Evolutionary conservation across 2,888 invertebrate species (phyloP).

Genomic region (Sarcophaga subvicina): DNA sequence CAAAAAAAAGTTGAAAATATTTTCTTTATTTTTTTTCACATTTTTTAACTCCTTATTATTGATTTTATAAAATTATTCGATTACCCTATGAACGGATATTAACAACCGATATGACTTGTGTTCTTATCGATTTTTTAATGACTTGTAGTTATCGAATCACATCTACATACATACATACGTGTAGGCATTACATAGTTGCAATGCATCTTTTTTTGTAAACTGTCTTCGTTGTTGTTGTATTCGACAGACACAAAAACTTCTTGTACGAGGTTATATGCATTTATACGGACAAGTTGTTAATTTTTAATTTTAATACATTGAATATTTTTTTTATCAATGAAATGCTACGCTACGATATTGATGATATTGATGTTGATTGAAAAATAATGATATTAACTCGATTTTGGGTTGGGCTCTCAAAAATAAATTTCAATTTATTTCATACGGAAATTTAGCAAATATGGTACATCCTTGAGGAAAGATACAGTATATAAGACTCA

Average conservation of each 20-base stretch:
- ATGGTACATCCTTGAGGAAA: slow-evolving; percentile 35
- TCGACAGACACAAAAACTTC: background rate
- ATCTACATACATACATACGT: background rate
- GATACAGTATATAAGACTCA: background rate
- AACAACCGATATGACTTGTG: no score
- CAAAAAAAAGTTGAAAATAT: no score
- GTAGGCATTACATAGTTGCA: background rate
- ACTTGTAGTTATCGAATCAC: background rate
- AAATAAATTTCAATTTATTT: slow-evolving; percentile 64
- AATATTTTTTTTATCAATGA: slow-evolving; percentile 20
- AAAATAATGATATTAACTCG: slow-evolving; percentile 42
- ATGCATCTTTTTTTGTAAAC: background rate
- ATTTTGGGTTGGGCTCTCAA: slow-evolving; percentile 58
- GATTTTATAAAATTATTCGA: no score
- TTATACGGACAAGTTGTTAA: slow-evolving; percentile 13
- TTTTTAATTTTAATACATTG: slow-evolving; percentile 53
- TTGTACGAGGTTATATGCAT: background rate
- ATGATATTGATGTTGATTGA: slow-evolving; percentile 61
- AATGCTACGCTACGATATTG: slow-evolving; percentile 8
- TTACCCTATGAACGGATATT: no score
- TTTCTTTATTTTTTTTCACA: no score
- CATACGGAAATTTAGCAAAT: no score
- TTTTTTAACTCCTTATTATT: no score
- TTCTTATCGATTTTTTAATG: no score
- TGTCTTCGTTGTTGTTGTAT: slow-evolving; percentile 2